These are phyloP conservation scores for Tenthredo livida DNA, from an alignment of 2,888 invertebrate genomes.

Conservation along the genomic window DNA sequence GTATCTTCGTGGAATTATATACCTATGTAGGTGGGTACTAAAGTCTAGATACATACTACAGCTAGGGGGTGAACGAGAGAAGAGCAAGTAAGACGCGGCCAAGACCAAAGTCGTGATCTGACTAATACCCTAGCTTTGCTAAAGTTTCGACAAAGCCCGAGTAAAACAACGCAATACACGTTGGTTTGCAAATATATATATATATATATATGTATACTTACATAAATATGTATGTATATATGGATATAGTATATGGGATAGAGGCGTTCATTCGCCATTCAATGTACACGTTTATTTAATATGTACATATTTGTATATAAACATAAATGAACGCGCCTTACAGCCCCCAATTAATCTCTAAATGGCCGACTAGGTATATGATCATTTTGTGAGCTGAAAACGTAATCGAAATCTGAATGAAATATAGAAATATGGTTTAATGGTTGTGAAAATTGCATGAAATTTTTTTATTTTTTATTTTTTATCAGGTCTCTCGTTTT, in stretches of 20 bases:
- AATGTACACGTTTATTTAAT: conserved; percentile 5
- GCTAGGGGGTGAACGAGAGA: background rate
- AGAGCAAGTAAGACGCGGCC: conserved; percentile 40
- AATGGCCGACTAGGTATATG: too few relatives aligned
- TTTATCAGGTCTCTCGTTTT: too few relatives aligned
- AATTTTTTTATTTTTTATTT: too few relatives aligned
- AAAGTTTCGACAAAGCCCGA: conserved; percentile 49
- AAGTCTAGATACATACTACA: background rate
- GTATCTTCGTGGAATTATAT: background rate
- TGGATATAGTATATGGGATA: background rate
- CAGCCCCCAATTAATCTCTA: background rate
- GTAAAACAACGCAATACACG: conserved; percentile 33
- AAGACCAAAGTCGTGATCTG: conserved; percentile 48
- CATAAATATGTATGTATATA: background rate
- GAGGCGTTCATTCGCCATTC: background rate
- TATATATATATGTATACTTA: background rate
- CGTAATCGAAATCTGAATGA: background rate
- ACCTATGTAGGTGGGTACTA: background rate
- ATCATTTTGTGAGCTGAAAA: background rate
- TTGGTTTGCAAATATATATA: background rate
- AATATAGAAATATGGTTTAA: too few relatives aligned
- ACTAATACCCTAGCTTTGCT: conserved; percentile 49
- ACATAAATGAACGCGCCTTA: background rate
- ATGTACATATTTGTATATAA: conserved; percentile 18
- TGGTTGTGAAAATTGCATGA: too few relatives aligned